phyloP scores from a whole-genome alignment of 2,888 invertebrate genomes.

The Drosophila monieri region DNA sequence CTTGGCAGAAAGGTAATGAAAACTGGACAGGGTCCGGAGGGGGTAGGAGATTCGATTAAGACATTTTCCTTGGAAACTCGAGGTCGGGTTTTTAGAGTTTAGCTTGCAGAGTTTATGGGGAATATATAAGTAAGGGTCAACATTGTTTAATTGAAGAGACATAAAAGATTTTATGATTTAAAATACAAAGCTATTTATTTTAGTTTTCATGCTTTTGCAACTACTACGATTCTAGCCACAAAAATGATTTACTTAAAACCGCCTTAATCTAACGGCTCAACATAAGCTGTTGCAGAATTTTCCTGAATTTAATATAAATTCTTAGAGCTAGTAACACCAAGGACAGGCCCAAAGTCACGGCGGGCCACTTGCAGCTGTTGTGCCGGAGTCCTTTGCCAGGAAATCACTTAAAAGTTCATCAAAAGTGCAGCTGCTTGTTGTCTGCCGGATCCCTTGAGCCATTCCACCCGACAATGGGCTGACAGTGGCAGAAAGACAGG shows the following conservation, averaged over 20 bases:
- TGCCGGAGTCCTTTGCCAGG: conserved; percentile 28
- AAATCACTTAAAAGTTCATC: conserved; percentile 72
- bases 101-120: not conserved
- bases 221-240: not conserved
- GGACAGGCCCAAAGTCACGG: conserved; percentile 10
- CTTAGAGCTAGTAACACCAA: conserved; percentile 8
- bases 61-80: not conserved
- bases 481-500: conserved; percentile 36
- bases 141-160: not conserved
- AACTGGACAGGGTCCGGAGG: conserved; percentile 7
- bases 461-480: conserved; percentile 51
- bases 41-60: conserved; percentile 13
- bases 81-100: conserved; percentile 1
- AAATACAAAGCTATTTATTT: not conserved
- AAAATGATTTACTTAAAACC: not conserved
- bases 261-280: not conserved
- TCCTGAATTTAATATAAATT: conserved; percentile 25
- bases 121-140: not conserved
- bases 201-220: not conserved
- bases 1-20: conserved; percentile 31
- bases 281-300: not conserved
- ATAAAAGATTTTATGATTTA: not conserved
- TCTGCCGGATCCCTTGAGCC: conserved; percentile 26
- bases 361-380: conserved; percentile 27
- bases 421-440: conserved; percentile 51